Evolutionary conservation across 2,888 invertebrate genomes (phyloP), one percentile per base, ranked within the genome.

Genomic region (Ephialtes manifestator): DNA sequence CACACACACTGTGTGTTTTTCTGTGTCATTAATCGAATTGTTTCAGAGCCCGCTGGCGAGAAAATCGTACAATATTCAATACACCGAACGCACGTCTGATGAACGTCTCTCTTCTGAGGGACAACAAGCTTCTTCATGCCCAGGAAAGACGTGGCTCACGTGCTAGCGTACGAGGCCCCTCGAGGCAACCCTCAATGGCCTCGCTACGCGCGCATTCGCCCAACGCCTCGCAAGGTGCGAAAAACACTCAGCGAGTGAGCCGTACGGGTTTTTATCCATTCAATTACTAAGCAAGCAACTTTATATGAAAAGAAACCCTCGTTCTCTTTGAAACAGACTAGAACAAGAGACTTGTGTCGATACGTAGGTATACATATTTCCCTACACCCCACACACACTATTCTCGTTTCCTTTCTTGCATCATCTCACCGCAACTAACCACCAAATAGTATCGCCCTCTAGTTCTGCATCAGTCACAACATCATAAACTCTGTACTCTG

Each of bases 61-160:
- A 98, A 92, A 98, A 98, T 94, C 96, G 98, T 35, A 98, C 98
- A 48, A 98, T 98, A 91, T 98, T 98, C 95, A 98, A 98, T 94
- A 98, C 98, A 72, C 98, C 98, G 39, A 98, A 98, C 94, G 98
- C 98, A 83, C 96, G 98, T 83, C 95, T 98, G 94, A 98, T 98
- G 98, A 98, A 98, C 94, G 98, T 97, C 31, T 98, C 98, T 3
- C 94, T 98, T 89, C 94, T 98, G 90, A 95, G 97, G 91, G 97
- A 98, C 91, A 97, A 97, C 90, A 98, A 98, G 92, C 94, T 97
- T 76, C 94, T 97, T 87, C 97, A 97, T 92, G 96, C 96, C 65
- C 96, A 96, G 93, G 97, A 97, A 91, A 95, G 98, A 71, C 96
- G 97, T 10, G 97, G 97, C 58, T 97, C 97, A 15, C 95, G 97